phyloP scores from a whole-genome alignment of 2,797 vertebrate genomes.

The Sebastes variabilis region DNA sequence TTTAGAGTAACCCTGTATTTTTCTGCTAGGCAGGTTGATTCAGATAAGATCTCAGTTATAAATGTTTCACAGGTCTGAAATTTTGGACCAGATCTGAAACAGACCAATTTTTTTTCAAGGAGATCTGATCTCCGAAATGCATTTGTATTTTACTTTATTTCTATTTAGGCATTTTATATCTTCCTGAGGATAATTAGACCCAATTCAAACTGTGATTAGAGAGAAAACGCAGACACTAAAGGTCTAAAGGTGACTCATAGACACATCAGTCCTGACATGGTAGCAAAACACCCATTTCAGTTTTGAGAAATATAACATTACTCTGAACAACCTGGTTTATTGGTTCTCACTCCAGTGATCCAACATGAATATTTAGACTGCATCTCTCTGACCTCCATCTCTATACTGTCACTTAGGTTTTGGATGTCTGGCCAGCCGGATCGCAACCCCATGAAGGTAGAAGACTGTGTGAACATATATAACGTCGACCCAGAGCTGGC shows the following conservation, averaged over 20 bases:
- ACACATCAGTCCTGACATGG: not conserved
- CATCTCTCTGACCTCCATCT: not conserved
- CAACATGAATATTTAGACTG: not conserved
- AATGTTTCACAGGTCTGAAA: not conserved
- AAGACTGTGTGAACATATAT: slow-evolving; percentile 47
- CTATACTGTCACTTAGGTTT: slow-evolving; percentile 17
- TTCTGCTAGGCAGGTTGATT: not conserved
- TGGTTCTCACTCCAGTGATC: too few species aligned
- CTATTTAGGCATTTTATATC: too few species aligned
- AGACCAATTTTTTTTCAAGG: too few species aligned
- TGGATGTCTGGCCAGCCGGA: slow-evolving; percentile 18
- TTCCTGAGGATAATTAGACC: too few species aligned
- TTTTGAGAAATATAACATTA: too few species aligned
- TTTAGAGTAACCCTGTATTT: not conserved
- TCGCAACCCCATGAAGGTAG: not conserved
- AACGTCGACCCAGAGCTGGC: accelerated
- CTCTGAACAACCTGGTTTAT: too few species aligned
- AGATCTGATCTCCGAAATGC: too few species aligned
- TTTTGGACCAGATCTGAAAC: too few species aligned
- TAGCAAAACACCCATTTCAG: too few species aligned
- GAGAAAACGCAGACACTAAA: not conserved
- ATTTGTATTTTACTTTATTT: too few species aligned
- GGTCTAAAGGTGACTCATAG: not conserved
- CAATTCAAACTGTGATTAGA: not conserved
- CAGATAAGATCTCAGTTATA: not conserved